phyloP scores from a whole-genome alignment of 2,888 invertebrate species.

The Conomelus anceps region DNA sequence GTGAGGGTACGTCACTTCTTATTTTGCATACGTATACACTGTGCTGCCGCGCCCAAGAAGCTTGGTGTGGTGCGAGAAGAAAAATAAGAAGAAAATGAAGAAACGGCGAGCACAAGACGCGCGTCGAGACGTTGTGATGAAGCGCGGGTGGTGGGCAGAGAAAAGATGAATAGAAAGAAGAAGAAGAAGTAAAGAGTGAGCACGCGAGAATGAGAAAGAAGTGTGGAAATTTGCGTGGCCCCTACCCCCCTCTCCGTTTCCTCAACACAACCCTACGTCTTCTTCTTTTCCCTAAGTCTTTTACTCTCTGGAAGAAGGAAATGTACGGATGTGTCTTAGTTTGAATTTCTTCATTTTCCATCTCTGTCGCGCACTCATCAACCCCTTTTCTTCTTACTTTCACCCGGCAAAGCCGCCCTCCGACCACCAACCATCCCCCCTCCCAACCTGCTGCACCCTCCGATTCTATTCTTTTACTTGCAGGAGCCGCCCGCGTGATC shows the following conservation, averaged over 20 bases:
- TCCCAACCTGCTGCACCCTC: conserved; percentile 27
- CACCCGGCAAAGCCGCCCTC: conserved; percentile 27
- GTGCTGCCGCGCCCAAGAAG: conserved; percentile 13
- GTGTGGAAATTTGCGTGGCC: conserved; percentile 19
- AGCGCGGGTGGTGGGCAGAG: conserved; percentile 8
- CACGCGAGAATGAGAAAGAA: not conserved
- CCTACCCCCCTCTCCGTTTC: conserved; percentile 32
- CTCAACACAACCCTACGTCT: conserved; percentile 29
- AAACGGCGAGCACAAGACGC: not conserved
- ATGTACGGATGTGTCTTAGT: conserved; percentile 38
- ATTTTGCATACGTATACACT: conserved; percentile 30
- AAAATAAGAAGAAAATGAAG: conserved; percentile 6
- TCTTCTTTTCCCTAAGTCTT: conserved; percentile 27
- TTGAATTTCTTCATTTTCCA: conserved; percentile 56
- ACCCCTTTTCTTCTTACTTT: conserved; percentile 27
- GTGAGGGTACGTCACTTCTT: conserved; percentile 29
- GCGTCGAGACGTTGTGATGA: not conserved
- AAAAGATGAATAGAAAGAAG: conserved; percentile 19
- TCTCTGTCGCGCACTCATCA: conserved; percentile 43
- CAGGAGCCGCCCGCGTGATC: conserved; percentile 21
- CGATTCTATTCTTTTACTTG: conserved; percentile 32
- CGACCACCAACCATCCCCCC: conserved; percentile 26
- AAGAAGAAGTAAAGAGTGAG: not conserved
- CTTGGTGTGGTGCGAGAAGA: conserved; percentile 16
- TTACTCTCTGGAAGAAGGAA: conserved; percentile 28